Base-by-base conservation (phyloP, 2,888 invertebrate species). In the Terebella lapidaria region DNA sequence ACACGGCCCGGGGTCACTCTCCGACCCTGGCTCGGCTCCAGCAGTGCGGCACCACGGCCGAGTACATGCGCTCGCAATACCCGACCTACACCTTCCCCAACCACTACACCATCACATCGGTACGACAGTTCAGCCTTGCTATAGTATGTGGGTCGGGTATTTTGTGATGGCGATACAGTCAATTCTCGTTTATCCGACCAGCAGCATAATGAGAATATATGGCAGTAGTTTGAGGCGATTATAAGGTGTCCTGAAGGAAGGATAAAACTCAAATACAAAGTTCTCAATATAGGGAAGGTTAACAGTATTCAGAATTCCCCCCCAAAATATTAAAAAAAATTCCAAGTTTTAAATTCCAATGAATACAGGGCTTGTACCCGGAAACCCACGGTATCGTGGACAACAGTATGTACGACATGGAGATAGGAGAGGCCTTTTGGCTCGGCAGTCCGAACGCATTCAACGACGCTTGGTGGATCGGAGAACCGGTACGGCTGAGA, bases 381-480 rank as follows among this genome's bases (percentile, higher is more conserved):
- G 76, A 78, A 59, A 72, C 74, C 15, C 78, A 83, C 67, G 83
- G 83, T 10, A 78, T 81, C 42, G 64, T 81, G 20, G 75, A 74
- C 49, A 79, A 80, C 66, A 72, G 56, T 47, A 78, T 80, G 75
- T 78, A 70, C 66, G 79, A 79, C 57, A 62, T 67, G 15, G 53
- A 58, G 1, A 58, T 71, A 1, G 69, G 72, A 28, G 63, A 67
- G 25, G 62, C 61, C 3, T 75, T 75, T 59, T 62, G 52, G 0
- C 59, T 73, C 3, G 61, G 67, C 18, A 63, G 63, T 51, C 27
- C 61, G 1, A 66, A 58, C 1, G 58, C 64, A 2, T 57, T 59
- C 3, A 67, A 70, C 30, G 67, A 70, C 26, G 57, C 63, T 0
- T 72, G 74, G 70, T 77, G 74, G 74, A 63, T 62, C 26, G 75